These are phyloP conservation scores for Metaphire vulgaris DNA, from an alignment of 1,140 invertebrate species.

Conservation along the genomic window DNA sequence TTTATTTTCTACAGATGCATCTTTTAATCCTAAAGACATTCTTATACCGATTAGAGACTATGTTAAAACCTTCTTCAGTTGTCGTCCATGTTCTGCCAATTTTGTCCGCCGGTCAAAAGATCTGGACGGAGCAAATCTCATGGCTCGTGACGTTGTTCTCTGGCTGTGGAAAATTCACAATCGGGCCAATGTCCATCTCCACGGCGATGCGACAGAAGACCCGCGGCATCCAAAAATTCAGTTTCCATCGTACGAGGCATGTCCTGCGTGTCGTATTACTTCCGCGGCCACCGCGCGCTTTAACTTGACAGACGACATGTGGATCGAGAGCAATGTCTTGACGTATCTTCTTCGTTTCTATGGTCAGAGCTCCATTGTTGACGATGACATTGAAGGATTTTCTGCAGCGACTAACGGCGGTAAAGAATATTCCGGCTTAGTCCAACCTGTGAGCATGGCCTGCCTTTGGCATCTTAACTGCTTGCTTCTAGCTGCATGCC, in stretches of 20 bases:
- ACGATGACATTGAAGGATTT: neutral
- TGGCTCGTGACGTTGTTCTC: conserved; percentile 68
- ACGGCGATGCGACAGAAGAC: conserved; percentile 82
- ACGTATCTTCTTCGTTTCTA: neutral
- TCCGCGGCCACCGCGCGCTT: neutral
- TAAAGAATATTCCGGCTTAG: neutral
- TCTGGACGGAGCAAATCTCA: conserved; percentile 62
- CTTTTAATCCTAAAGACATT: neutral
- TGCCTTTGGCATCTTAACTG: too few species aligned
- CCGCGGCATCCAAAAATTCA: conserved; percentile 80
- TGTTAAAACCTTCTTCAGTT: conserved; percentile 88
- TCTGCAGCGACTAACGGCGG: neutral
- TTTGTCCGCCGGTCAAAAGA: conserved; percentile 64
- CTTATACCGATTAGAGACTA: conserved; percentile 77
- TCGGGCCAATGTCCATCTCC: conserved; percentile 72
- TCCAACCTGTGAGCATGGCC: neutral
- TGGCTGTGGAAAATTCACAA: conserved; percentile 96
- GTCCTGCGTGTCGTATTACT: conserved; percentile 62
- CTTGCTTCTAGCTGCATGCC: too few species aligned
- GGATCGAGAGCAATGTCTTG: neutral
- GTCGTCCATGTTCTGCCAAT: conserved; percentile 77
- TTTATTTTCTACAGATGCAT: neutral
- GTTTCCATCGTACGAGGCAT: conserved; percentile 69
- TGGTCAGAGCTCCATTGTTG: neutral
- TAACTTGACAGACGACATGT: neutral